Percentiles rank a stretch among this genome's conserved stretches.
These are phyloP conservation scores for Hypothenemus hampei DNA, from an alignment of 1,140 invertebrate species.

Conservation along the genomic window DNA sequence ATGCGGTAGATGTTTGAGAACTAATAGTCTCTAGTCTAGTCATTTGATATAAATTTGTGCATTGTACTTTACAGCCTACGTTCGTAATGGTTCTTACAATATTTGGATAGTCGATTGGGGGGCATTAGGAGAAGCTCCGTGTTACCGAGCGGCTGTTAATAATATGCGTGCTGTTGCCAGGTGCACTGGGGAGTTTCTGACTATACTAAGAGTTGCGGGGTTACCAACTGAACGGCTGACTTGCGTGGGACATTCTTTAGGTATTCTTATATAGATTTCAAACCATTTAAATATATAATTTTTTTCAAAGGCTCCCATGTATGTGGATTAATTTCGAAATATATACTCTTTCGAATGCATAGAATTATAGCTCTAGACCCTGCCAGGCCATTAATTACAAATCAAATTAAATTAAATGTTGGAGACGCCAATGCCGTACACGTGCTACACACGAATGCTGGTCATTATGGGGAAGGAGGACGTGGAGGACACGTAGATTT, in stretches of 20 bases:
- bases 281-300: neutral
- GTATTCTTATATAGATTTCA: conserved; percentile 33
- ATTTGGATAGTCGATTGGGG: conserved; percentile 73
- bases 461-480: conserved; percentile 65
- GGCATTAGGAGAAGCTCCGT: conserved; percentile 58
- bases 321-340: conserved; percentile 68
- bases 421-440: conserved; percentile 68
- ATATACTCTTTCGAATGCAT: conserved; percentile 57
- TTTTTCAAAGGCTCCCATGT: conserved; percentile 52
- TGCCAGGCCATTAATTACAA: conserved; percentile 62
- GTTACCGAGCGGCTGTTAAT: conserved; percentile 63
- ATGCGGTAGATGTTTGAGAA: neutral
- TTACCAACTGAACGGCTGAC: conserved; percentile 56
- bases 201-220: conserved; percentile 55
- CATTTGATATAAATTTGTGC: neutral
- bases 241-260: conserved; percentile 71
- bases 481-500: conserved; percentile 67
- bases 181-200: conserved; percentile 58
- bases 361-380: conserved; percentile 68
- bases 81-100: conserved; percentile 66
- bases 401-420: conserved; percentile 58
- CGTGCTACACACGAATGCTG: conserved; percentile 70
- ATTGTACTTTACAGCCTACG: conserved; percentile 51
- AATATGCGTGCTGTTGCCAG: conserved; percentile 64
- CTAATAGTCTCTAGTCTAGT: neutral